Evolutionary conservation across 2,797 vertebrate genomes (phyloP), one percentile per base, ranked within the genome.

Genomic region (Darevskia mixta): DNA sequence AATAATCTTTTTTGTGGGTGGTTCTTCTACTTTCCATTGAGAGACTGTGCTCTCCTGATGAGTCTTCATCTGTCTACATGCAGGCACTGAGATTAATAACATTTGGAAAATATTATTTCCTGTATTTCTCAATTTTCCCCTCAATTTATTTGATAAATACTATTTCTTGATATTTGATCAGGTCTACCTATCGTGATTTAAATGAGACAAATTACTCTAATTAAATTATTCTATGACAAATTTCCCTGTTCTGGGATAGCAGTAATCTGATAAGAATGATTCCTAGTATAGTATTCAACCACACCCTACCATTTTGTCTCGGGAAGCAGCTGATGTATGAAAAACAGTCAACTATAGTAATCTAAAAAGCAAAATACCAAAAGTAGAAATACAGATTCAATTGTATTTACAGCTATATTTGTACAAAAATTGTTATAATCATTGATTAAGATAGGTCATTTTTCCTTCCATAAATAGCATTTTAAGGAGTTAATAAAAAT

Each of bases 181-280:
- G 72, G 49, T 89, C 23, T 82, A 86, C 45, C 84, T 89, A 79
- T 64, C 66, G 41, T 77, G 29, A 66, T 81, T 86, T 89, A 82
- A 86, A 86, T 89, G 66, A 89, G 84, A 89, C 71, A 86, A 89
- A 89, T 86, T 89, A 77, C 83, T 82, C 73, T 82, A 89, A 89
- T 89, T 89, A 86, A 78, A 45, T 83, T 89, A 89, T 79, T 86
- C 35, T 71, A 78, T 73, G 78, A 82, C 43, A 79, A 86, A 86
- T 86, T 79, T 82, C 88, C 79, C 73, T 86, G 13, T 86, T 89
- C 73, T 69, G 67, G 79, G 75, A 78, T 77, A 82, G 82, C 79
- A 89, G 82, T 86, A 61, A 83, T 89, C 35, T 83, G 64, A 83
- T 86, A 78, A 78, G 73, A 89, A 89, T 72, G 13, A 73, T 86